Percentiles rank a stretch among this genome's conserved stretches.
phyloP scores from a whole-genome alignment of 2,113 vertebrate genomes.

The Sylvia atricapilla region DNA sequence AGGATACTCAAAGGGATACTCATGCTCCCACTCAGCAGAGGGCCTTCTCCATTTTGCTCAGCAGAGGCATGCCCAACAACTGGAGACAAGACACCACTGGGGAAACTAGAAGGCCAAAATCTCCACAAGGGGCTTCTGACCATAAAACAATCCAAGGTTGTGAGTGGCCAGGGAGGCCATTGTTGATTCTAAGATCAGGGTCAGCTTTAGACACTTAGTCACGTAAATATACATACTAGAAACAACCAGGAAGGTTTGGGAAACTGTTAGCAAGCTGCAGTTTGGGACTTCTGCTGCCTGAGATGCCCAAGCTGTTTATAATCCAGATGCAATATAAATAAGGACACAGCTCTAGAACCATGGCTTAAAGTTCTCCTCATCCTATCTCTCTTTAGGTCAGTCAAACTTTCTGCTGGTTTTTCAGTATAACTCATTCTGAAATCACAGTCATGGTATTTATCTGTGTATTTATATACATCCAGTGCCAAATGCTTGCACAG shows the following conservation, averaged over 20 bases:
- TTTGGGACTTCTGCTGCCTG: not conserved
- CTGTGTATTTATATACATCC: not conserved
- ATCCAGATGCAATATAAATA: not conserved
- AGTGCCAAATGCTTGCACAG: not conserved
- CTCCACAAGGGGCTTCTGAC: not conserved
- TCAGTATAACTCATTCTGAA: not conserved
- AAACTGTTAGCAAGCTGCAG: not conserved
- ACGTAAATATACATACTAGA: not conserved
- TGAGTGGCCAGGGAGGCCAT: not conserved
- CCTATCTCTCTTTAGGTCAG: not conserved
- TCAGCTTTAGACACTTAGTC: not conserved
- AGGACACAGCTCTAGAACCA: not conserved
- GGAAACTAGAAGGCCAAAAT: not conserved
- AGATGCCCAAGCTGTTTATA: not conserved
- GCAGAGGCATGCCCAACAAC: not conserved
- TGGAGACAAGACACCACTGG: not conserved
- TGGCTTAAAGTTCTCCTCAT: not conserved
- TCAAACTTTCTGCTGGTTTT: not conserved
- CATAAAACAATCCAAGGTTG: not conserved
- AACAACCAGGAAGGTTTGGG: not conserved
- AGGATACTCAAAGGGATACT: not conserved
- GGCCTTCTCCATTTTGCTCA: not conserved
- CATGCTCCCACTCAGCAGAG: not conserved
- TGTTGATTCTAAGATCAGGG: not conserved
- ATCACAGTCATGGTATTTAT: not conserved